Percentiles rank a stretch among this genome's conserved stretches.
Conservation (phyloP, 2,113 vertebrate species). For the Antechinus stuartii region DNA sequence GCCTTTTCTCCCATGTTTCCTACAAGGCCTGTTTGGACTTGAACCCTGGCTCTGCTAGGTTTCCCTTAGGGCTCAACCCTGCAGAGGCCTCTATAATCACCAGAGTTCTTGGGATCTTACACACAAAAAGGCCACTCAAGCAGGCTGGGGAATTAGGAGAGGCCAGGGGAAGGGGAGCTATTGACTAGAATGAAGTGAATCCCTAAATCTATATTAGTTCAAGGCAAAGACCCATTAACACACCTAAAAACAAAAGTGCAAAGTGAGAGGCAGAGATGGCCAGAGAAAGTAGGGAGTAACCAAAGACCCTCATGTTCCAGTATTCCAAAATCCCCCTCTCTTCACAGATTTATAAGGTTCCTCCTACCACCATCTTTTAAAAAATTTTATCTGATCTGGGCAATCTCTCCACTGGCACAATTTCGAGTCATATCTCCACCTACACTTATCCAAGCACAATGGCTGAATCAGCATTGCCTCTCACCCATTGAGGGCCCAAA, state of each 20-base stretch:
- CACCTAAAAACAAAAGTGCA: neutral
- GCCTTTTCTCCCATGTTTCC: neutral
- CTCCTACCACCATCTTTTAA: neutral
- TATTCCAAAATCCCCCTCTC: neutral
- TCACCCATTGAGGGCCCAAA: neutral
- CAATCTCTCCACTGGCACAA: neutral
- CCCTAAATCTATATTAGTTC: neutral
- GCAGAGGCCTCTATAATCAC: neutral
- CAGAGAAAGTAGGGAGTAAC: neutral
- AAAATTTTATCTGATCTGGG: neutral
- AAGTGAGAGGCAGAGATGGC: neutral
- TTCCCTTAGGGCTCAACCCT: neutral
- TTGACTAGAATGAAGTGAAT: neutral
- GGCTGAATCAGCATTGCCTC: slow-evolving; percentile 2
- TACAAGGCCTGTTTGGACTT: neutral
- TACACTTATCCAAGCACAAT: neutral
- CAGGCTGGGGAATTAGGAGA: neutral
- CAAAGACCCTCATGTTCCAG: neutral
- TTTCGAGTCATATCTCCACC: neutral
- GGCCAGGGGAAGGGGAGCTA: neutral
- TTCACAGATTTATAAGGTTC: neutral
- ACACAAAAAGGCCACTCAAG: neutral
- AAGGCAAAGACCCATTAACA: neutral
- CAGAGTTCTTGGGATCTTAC: neutral
- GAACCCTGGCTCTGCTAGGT: neutral